phyloP scores from a whole-genome alignment of 2,113 vertebrate species.

The Pogona vitticeps region DNA sequence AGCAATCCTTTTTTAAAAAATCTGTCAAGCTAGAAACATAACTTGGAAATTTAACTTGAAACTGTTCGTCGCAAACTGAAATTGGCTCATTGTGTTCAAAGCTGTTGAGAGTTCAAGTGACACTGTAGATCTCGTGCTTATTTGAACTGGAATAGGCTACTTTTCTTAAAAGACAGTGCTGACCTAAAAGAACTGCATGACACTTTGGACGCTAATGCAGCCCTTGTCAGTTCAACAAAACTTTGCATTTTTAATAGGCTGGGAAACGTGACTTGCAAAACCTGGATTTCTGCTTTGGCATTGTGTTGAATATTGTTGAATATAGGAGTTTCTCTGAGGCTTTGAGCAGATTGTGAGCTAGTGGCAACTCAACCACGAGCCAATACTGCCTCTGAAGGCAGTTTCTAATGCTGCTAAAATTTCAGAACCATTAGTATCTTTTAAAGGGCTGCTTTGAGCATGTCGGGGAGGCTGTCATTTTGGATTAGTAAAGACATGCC shows the following conservation, averaged over 20 bases:
- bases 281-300: background rate
- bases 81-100: background rate
- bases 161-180: constrained; percentile 7
- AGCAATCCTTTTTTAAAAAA: background rate
- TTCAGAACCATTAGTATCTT: background rate
- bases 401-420: background rate
- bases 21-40: background rate
- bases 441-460: background rate
- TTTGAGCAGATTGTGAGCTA: background rate
- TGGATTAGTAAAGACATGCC: background rate
- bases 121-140: background rate
- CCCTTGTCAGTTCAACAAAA: background rate
- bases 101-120: background rate
- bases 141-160: background rate
- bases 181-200: background rate
- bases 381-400: background rate
- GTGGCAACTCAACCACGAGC: background rate
- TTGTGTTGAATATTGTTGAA: background rate
- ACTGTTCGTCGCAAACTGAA: too few species aligned
- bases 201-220: background rate
- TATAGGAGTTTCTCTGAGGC: background rate
- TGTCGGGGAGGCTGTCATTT: background rate
- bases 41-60: background rate
- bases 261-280: background rate
- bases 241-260: fast-evolving